Percentiles rank a stretch among this genome's conserved stretches.
These are phyloP conservation scores for Tetraneura akinire DNA, from an alignment of 1,140 invertebrate genomes.

Conservation along the genomic window DNA sequence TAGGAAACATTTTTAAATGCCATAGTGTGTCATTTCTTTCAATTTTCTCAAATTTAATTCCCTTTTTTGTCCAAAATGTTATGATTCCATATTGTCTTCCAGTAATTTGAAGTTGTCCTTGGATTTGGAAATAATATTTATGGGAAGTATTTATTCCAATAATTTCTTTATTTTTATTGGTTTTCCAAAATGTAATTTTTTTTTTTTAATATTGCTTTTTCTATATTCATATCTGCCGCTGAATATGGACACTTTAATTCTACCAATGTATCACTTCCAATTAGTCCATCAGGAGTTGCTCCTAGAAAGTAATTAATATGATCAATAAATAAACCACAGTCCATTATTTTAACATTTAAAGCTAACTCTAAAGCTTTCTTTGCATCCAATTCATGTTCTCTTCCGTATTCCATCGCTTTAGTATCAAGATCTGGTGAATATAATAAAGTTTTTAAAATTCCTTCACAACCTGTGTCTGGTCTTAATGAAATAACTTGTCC, in stretches of 20 bases:
- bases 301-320: neutral
- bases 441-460: neutral
- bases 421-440: constrained; percentile 5
- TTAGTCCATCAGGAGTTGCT: neutral
- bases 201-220: too few species aligned
- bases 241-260: constrained; percentile 14
- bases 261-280: neutral
- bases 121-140: neutral
- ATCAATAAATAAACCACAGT: constrained; percentile 5
- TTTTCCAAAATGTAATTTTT: constrained; percentile 16
- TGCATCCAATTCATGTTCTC: neutral
- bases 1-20: neutral
- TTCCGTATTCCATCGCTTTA: neutral
- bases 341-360: neutral
- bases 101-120: neutral
- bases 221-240: neutral
- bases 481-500: neutral
- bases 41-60: neutral
- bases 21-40: neutral
- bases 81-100: constrained; percentile 9
- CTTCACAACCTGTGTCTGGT: neutral
- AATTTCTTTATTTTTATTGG: neutral
- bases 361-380: neutral
- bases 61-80: neutral
- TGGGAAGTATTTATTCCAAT: neutral